Conservation (phyloP, 2,113 vertebrate genomes). For the Prunella fulvescens region DNA sequence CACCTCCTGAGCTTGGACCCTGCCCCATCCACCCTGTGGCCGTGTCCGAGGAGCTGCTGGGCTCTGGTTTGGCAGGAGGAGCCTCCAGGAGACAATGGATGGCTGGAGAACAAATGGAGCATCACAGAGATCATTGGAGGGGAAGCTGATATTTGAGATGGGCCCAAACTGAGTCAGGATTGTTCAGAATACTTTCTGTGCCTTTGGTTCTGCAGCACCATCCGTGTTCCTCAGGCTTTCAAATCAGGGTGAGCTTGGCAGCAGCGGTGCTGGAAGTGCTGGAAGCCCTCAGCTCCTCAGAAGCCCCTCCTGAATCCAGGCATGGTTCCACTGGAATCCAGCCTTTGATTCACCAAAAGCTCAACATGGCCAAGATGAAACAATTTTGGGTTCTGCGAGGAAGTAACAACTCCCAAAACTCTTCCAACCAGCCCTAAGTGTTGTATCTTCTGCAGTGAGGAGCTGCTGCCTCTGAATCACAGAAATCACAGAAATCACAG, state of each 20-base stretch:
- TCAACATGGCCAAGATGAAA: not conserved
- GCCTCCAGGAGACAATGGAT: conserved; percentile 27
- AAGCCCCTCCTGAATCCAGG: conserved; percentile 13
- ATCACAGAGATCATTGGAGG: not conserved
- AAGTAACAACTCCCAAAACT: not conserved
- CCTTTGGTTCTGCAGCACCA: not conserved
- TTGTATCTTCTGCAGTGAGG: not conserved
- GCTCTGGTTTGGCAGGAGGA: not conserved
- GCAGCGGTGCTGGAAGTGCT: not conserved
- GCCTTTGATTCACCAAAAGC: not conserved
- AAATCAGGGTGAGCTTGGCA: not conserved
- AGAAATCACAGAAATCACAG: no score
- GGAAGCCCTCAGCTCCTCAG: not conserved
- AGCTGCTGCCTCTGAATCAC: not conserved
- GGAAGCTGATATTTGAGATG: conserved; percentile 28
- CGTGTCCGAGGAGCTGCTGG: not conserved
- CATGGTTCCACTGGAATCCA: not conserved
- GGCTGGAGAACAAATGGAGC: not conserved
- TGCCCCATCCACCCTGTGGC: not conserved
- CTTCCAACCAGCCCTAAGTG: not conserved
- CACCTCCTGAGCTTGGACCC: not conserved
- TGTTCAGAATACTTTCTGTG: not conserved
- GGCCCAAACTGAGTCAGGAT: not conserved
- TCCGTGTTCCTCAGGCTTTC: not conserved
- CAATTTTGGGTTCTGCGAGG: not conserved